phyloP scores from a whole-genome alignment of 2,113 vertebrate genomes.

The Phainopepla nitens region DNA sequence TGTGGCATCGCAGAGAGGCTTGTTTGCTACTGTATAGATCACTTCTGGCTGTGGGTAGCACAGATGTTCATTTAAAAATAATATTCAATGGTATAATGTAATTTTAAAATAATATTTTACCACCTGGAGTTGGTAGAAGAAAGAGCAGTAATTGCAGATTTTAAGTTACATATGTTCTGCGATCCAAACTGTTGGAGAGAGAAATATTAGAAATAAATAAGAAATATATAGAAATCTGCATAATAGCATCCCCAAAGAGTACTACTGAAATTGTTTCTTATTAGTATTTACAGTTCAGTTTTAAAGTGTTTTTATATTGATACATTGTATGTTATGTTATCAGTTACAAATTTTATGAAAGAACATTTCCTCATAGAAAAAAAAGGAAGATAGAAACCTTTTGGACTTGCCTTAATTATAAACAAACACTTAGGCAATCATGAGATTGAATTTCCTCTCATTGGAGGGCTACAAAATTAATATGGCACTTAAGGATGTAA shows the following conservation, averaged over 20 bases:
- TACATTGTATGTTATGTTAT: background rate
- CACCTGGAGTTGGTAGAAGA: background rate
- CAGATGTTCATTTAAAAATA: background rate
- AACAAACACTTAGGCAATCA: conserved; percentile 35
- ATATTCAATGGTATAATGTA: background rate
- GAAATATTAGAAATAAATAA: background rate
- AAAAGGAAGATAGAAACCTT: background rate
- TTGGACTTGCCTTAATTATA: conserved; percentile 29
- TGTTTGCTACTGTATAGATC: background rate
- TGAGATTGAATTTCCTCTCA: conserved; percentile 5
- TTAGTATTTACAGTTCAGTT: background rate
- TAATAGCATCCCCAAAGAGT: background rate
- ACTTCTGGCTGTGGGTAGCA: background rate
- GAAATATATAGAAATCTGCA: background rate
- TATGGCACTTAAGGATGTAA: conserved; percentile 21
- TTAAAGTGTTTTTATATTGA: background rate
- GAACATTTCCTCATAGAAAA: background rate
- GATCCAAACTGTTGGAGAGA: background rate
- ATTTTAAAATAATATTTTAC: background rate
- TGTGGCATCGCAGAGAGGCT: background rate
- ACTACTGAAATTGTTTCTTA: background rate
- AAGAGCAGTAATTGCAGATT: background rate
- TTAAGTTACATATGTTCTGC: background rate
- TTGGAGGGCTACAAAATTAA: conserved; percentile 44
- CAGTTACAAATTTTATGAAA: background rate